A percentile compares a stretch with the other conserved stretches of the same genome.
These are phyloP conservation scores for Dinomys branickii DNA, from an alignment of 2,113 vertebrate species.

Conservation along the genomic window DNA sequence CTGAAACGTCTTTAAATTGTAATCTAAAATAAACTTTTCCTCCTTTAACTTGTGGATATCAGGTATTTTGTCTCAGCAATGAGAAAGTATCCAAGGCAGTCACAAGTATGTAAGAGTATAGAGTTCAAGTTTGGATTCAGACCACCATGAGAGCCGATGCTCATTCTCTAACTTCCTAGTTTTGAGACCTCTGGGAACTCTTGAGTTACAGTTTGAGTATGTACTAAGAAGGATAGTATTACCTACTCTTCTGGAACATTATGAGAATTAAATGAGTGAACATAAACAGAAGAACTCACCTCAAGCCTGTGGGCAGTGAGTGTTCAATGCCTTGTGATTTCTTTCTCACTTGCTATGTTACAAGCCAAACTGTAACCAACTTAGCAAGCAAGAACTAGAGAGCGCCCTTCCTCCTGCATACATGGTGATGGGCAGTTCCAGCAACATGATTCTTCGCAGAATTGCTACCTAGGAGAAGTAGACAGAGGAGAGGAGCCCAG, in stretches of 20 bases:
- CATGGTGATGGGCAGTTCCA: background rate
- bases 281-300: background rate
- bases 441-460: background rate
- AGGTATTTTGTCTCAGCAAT: background rate
- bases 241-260: background rate
- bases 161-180: background rate
- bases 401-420: background rate
- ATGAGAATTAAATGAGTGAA: background rate
- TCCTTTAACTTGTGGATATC: background rate
- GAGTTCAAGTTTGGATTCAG: conserved; percentile 21
- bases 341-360: background rate
- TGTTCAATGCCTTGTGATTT: background rate
- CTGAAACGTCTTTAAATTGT: background rate
- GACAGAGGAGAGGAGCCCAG: background rate
- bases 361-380: background rate
- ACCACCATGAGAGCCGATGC: background rate
- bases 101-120: background rate
- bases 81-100: background rate
- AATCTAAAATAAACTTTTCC: background rate
- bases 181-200: background rate
- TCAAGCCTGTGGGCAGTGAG: background rate
- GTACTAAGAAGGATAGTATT: background rate
- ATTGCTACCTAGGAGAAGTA: background rate
- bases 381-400: background rate
- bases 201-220: background rate